A percentile compares a stretch with the other conserved stretches of the same genome.
These are phyloP conservation scores for Ispidina lecontei DNA, from an alignment of 2,797 vertebrate genomes.

Conservation along the genomic window DNA sequence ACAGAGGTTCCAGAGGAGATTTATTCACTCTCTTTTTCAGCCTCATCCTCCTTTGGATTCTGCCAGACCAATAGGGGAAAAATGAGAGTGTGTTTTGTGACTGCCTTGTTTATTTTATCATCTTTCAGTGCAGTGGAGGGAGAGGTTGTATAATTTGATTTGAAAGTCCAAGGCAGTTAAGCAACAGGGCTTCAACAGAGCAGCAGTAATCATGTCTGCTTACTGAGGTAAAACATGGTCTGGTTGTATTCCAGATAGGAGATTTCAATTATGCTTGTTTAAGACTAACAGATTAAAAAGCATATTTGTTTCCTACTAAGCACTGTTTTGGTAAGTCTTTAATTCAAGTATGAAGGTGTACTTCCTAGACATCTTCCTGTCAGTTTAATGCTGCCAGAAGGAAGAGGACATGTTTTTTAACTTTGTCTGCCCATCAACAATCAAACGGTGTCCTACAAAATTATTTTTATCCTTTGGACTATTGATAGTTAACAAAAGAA, in stretches of 20 bases:
- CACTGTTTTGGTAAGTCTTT: background rate
- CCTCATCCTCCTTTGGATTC: constrained; percentile 40
- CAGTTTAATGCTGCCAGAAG: background rate
- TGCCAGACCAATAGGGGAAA: background rate
- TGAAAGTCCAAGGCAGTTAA: constrained; percentile 52
- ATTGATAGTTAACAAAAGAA: background rate
- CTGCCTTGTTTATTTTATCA: constrained; percentile 42
- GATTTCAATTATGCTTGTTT: constrained; percentile 67
- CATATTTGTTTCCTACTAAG: constrained; percentile 27
- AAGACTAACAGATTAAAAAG: constrained; percentile 56
- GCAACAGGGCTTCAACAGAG: constrained; percentile 11
- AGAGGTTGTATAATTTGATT: constrained; percentile 48
- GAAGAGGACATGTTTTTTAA: background rate
- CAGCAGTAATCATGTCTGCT: constrained; percentile 37
- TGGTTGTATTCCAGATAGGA: constrained; percentile 58
- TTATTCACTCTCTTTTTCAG: constrained; percentile 41
- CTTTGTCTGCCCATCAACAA: background rate
- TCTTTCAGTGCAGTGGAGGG: constrained; percentile 20
- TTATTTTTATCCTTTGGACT: background rate
- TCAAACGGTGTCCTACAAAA: background rate
- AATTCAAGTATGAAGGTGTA: background rate
- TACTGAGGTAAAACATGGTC: constrained; percentile 43
- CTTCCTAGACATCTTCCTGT: background rate
- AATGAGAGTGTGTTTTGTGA: background rate
- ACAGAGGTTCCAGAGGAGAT: constrained; percentile 30